These are phyloP conservation scores for Erebia ligea DNA, from an alignment of 2,888 invertebrate species.

Conservation along the genomic window DNA sequence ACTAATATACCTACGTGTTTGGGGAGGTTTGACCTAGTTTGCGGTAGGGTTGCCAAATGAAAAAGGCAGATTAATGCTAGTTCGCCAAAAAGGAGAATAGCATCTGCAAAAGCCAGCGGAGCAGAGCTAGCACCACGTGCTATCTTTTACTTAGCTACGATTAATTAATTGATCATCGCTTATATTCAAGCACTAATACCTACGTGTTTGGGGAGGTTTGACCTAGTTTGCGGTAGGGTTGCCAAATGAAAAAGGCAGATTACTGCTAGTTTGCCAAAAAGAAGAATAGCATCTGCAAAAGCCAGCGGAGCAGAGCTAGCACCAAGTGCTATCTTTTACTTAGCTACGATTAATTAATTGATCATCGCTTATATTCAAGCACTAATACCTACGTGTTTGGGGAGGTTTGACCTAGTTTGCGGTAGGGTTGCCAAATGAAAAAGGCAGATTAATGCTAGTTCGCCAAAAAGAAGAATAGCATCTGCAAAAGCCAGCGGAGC, in stretches of 20 bases:
- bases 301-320: conserved; percentile 32
- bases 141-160: conserved; percentile 19
- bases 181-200: conserved; percentile 6
- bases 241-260: too few relatives aligned
- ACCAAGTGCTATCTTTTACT: conserved; percentile 36
- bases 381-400: neutral
- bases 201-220: too few relatives aligned
- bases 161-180: conserved; percentile 3
- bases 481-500: conserved; percentile 33
- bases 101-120: conserved; percentile 32
- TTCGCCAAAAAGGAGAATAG: too few relatives aligned
- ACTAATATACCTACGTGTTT: neutral
- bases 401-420: too few relatives aligned
- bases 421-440: too few relatives aligned
- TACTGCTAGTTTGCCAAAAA: too few relatives aligned
- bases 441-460: too few relatives aligned
- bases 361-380: conserved; percentile 5
- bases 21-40: too few relatives aligned
- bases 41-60: too few relatives aligned
- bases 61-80: too few relatives aligned
- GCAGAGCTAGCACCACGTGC: conserved; percentile 37
- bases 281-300: conserved; percentile 21
- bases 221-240: too few relatives aligned
- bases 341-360: conserved; percentile 1
- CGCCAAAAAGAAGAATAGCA: too few relatives aligned